Conservation (phyloP, 2,888 invertebrate genomes). For the Watsonalla binaria region DNA sequence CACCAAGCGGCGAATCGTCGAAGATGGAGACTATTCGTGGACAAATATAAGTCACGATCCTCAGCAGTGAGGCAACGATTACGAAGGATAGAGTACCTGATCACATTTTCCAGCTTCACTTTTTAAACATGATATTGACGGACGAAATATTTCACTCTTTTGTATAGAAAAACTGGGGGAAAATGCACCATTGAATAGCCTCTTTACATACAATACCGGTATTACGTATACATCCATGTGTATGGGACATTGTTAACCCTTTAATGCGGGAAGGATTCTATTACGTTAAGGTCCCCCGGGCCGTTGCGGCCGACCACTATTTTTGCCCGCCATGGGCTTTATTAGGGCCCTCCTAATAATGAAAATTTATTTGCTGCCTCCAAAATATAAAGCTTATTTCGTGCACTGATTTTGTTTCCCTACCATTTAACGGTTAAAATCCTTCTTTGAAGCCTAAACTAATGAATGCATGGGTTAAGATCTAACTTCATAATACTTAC, state of each 20-base stretch:
- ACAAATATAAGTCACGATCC: too few species aligned
- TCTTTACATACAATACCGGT: not conserved
- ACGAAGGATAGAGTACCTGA: too few species aligned
- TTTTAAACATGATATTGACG: not conserved
- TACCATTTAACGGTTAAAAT: slow-evolving; percentile 12
- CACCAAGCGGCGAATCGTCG: too few species aligned
- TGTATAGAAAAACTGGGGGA: not conserved
- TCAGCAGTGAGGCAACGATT: too few species aligned
- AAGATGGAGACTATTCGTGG: too few species aligned
- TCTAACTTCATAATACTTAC: too few species aligned
- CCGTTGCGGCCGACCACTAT: slow-evolving; percentile 54
- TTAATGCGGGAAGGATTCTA: slow-evolving; percentile 41
- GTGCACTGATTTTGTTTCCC: slow-evolving; percentile 5
- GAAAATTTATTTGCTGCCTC: slow-evolving; percentile 45
- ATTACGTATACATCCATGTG: slow-evolving; percentile 13
- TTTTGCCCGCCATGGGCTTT: slow-evolving; percentile 51
- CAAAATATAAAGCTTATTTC: slow-evolving; percentile 18
- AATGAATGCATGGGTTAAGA: too few species aligned
- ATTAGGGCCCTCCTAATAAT: slow-evolving; percentile 55
- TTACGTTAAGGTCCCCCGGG: slow-evolving; percentile 32
- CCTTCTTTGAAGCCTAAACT: slow-evolving; percentile 4
- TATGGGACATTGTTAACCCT: slow-evolving; percentile 32
- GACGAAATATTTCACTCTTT: not conserved
- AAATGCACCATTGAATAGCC: not conserved
- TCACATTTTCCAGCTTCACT: too few species aligned